Evolutionary conservation across 2,113 vertebrate genomes (phyloP).

Genomic region (Muscicapa adusta): DNA sequence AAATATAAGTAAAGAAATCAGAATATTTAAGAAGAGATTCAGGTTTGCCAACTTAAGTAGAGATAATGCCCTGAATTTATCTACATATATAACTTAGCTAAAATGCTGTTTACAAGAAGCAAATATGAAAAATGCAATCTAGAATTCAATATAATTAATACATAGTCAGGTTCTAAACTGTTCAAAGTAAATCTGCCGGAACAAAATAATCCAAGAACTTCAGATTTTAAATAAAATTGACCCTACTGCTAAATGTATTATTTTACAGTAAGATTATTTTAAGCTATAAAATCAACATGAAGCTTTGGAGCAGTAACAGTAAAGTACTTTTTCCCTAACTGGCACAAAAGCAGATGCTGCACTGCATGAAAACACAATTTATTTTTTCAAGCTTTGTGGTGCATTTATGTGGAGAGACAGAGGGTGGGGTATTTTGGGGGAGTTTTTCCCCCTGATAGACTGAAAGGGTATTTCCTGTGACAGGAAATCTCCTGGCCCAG

Average conservation of each 20-base stretch:
- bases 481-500: too few species aligned
- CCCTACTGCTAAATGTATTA: not conserved
- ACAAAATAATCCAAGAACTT: not conserved
- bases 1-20: not conserved
- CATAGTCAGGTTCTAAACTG: not conserved
- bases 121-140: not conserved
- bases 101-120: not conserved
- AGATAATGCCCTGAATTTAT: not conserved
- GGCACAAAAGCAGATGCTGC: not conserved
- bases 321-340: not conserved
- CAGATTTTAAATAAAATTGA: not conserved
- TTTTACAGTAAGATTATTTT: not conserved
- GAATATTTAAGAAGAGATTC: not conserved
- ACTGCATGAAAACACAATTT: not conserved
- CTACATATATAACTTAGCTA: not conserved
- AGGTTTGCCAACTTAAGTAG: not conserved
- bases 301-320: not conserved
- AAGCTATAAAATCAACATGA: not conserved
- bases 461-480: not conserved
- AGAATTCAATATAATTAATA: not conserved
- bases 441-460: not conserved
- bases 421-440: accelerated
- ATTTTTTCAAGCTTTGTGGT: not conserved
- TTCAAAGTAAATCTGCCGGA: not conserved
- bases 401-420: not conserved